Base-by-base conservation (phyloP, 2,888 invertebrate species). In the Carpatolechia fugitivella region DNA sequence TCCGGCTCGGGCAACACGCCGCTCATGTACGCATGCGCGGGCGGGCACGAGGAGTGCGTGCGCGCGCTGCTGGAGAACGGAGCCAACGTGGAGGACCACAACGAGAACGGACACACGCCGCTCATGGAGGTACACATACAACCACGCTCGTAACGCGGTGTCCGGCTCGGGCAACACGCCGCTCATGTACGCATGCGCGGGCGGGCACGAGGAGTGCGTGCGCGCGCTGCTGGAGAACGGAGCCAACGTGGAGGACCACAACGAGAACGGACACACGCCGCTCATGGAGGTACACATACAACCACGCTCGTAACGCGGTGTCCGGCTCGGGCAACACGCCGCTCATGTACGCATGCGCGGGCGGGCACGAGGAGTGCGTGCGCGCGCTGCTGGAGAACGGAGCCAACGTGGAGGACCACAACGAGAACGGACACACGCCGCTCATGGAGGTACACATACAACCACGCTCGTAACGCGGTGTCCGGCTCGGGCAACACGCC, bases 201-300 rank as follows among this genome's bases (percentile, higher is more conserved):
- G 97, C 74, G 98, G 98, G 0, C 97, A 98, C 87, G n/a, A n/a
- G n/a, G n/a, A n/a, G n/a, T n/a, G n/a, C n/a, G n/a, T n/a, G n/a
- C n/a, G n/a, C n/a, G n/a, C n/a, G n/a, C n/a, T n/a, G n/a, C n/a
- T n/a, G n/a, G 96, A 96, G 76, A 14, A 36, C 13, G n/a, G 36
- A 1, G 13, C 98, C 71, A 97, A 98, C 80, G 97, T 99, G 38
- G 98, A 99, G 89, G 98, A 98, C 88, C 98, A 99, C 90, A 99
- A 99, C 90, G 99, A 99, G 90, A 99, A 99, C 85, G 99, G n/a
- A n/a, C n/a, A n/a, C n/a, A n/a, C n/a, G n/a, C 99, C 99, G 46
- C 92, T 99, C 66, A 99, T 99, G 99, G 99, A 99, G 87, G 89
- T 88, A 59, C n/a, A n/a, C n/a, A n/a, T n/a, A n/a, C n/a, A n/a